Base-by-base conservation (phyloP, 2,797 vertebrate species). In the Phyllotis vaccarum region DNA sequence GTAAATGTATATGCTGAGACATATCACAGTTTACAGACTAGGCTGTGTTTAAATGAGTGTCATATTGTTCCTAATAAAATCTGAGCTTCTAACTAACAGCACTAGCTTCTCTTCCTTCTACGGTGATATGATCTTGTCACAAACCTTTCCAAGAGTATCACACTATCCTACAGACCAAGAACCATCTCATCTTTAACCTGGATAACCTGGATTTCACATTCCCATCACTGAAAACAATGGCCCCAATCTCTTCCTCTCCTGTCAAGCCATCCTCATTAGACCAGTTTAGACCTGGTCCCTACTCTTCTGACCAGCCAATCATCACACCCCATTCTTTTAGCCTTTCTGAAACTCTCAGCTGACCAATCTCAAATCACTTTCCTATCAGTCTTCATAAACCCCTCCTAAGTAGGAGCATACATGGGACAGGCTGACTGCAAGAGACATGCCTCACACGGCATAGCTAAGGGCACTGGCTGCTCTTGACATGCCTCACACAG, bases 41-140 rank as follows among this genome's bases (percentile, higher is more conserved):
- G 2, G 0, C 29, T 64, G n/a, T 83, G 37, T 64, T 92, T 64
- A 91, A 94, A 88, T 40, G 49, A 89, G 9, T 29, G 4, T 81
- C n/a, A 82, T 31, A n/a, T 17, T 75, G 40, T 72, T 96, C 83
- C 80, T 81, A 95, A 95, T 64, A 91, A 95, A 89, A 89, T 62
- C 49, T 52, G 64, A 9, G 31, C 56, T 56, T 72, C 49, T 75
- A 56, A 68, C 31, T 93, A 46, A 29, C 7, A 92, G 80, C 16
- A 62, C 24, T 62, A 58, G 37, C 22, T 87, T 96, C 56, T 88
- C 75, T 85, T 62, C 12, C 68, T 74, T 79, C 62, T 58, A 52
- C 22, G 88, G 4, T 43, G 22, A 85, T 6, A 24, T 12, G 6
- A 76, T 78, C 56, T 27, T 68, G 87, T 87, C 54, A 89, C 43